Evolutionary conservation across 2,888 invertebrate species (phyloP).

Genomic region (Pristionchus fissidentatus): DNA sequence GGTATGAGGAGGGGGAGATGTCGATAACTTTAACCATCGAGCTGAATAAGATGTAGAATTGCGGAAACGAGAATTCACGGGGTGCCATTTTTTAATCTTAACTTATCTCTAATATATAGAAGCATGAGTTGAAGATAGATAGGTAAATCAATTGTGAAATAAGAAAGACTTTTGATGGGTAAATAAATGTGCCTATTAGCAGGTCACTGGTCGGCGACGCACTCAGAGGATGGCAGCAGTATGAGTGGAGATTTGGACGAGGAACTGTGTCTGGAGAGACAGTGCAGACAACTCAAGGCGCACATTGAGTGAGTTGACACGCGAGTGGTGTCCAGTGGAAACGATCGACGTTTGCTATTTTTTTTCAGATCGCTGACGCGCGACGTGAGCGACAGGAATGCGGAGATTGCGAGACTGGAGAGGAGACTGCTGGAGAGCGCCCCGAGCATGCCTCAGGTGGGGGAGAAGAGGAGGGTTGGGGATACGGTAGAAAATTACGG

Average conservation of each 20-base stretch:
- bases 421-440: conserved; percentile 50
- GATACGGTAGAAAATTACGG: conserved; percentile 4
- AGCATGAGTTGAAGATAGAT: too few species aligned
- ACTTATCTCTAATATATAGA: too few species aligned
- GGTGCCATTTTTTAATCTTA: too few species aligned
- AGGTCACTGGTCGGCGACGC: conserved; percentile 60
- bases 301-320: conserved; percentile 57
- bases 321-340: not conserved
- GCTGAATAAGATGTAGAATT: too few species aligned
- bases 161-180: not conserved
- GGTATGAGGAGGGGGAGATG: conserved; percentile 47
- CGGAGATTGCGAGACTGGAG: conserved; percentile 59
- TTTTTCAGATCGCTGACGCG: conserved; percentile 54
- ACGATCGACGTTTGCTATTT: conserved; percentile 1
- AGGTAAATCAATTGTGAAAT: not conserved
- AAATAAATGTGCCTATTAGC: not conserved
- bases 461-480: not conserved
- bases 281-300: conserved; percentile 60
- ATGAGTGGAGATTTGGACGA: conserved; percentile 62
- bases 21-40: too few species aligned
- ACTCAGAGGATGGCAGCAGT: conserved; percentile 59
- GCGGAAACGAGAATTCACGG: too few species aligned
- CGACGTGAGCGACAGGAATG: conserved; percentile 56
- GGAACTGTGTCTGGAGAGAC: conserved; percentile 62
- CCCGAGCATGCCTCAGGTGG: not conserved